Evolutionary conservation across 2,797 vertebrate genomes (phyloP), one percentile per base, ranked within the genome.

Genomic region (Crenuchus spilurus): DNA sequence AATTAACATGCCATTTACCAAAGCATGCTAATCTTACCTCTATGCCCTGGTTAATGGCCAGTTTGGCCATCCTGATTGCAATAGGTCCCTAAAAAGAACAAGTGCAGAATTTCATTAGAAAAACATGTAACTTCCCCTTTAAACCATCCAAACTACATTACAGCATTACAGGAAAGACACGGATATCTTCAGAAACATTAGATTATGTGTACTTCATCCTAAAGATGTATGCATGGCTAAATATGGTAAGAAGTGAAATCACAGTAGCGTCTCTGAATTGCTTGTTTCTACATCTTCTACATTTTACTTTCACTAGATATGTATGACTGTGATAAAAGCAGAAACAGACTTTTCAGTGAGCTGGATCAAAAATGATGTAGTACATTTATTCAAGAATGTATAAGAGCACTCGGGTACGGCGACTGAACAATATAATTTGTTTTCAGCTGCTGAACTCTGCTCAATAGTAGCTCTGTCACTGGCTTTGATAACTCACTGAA

Each of bases 11-110:
- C 1, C 14, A 6, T 39, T 48, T 18, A 57, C 8, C n/a, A 37
- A 39, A 54, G 22, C 6, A 7, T 63, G 31, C n/a, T 9, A 37
- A 33, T 83, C 94, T 93, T 89, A 98, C 98, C 95, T 99, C 97
- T 80, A 97, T 97, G 35, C 98, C 98, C 89, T 96, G 97, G 88
- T 95, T 96, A 83, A 99, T 98, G 0, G 98, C 95, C 83, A 98
- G 86, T 85, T 99, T 99, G 52, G 98, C 98, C 95, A 99, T 96
- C 91, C 98, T 92, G 86, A 99, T 87, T 80, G 97, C 98, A 84
- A 99, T 93, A 24, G 98, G 98, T 84, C 97, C 98, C 98, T 99
- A 90, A 18, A n/a, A 85, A 78, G 71, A 62, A 60, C 0, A 18
- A 18, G 20, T 14, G 79, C 9, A 67, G 11, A n/a, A 28, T 48